Percentiles rank a stretch among this genome's conserved stretches.
phyloP scores from a whole-genome alignment of 1,140 invertebrate genomes.

The Drosophila sulfurigaster region DNA sequence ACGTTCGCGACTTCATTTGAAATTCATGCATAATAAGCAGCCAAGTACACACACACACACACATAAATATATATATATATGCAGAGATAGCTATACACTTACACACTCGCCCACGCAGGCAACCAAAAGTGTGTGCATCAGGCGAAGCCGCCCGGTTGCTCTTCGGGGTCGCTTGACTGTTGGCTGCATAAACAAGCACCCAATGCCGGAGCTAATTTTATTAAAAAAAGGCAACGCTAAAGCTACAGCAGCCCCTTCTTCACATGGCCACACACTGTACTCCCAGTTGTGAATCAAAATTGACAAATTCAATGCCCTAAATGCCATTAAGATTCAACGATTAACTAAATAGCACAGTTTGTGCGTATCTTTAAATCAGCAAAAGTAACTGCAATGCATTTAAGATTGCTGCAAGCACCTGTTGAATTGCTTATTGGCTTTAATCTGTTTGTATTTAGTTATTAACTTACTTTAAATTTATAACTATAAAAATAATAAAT shows the following conservation, averaged over 20 bases:
- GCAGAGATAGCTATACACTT: constrained; percentile 18
- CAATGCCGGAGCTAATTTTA: constrained; percentile 79
- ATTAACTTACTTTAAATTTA: too few relatives aligned
- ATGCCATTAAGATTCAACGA: constrained; percentile 46
- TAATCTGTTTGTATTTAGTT: too few relatives aligned
- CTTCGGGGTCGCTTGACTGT: constrained; percentile 47
- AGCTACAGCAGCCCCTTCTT: not conserved
- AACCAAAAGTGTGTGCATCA: constrained; percentile 61
- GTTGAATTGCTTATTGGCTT: not conserved
- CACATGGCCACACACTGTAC: constrained; percentile 34
- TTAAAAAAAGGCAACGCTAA: constrained; percentile 74
- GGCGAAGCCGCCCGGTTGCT: constrained; percentile 52
- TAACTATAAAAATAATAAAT: too few relatives aligned
- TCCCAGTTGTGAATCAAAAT: constrained; percentile 38
- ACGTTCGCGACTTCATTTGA: constrained; percentile 82
- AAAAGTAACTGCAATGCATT: constrained; percentile 5
- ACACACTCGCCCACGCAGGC: constrained; percentile 18
- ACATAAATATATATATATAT: constrained; percentile 25
- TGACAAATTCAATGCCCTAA: constrained; percentile 35
- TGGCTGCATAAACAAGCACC: constrained; percentile 81
- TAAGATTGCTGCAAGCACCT: constrained; percentile 11
- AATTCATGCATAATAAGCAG: constrained; percentile 83
- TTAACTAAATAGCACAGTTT: constrained; percentile 37
- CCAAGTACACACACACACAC: constrained; percentile 63
- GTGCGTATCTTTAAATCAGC: constrained; percentile 9